Evolutionary conservation across 1,140 invertebrate genomes (phyloP).

Genomic region (Drosophila ananassae): DNA sequence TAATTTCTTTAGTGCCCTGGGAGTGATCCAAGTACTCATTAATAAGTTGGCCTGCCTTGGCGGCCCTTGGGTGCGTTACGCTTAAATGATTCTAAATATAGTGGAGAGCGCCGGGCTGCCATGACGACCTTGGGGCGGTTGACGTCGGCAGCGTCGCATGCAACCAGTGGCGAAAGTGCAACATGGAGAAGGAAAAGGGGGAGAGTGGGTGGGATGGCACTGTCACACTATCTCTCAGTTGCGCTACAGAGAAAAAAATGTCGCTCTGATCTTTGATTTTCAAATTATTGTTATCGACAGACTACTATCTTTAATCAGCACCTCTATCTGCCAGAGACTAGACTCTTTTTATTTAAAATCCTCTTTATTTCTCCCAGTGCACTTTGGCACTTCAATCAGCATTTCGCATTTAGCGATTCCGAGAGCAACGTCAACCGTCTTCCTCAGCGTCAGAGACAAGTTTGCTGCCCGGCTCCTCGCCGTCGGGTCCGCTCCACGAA

Average conservation of each 20-base stretch:
- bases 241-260: not conserved
- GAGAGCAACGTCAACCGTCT: slow-evolving; percentile 64
- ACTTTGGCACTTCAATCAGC: slow-evolving; percentile 23
- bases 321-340: too few species aligned
- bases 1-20: slow-evolving; percentile 13
- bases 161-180: slow-evolving; percentile 73
- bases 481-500: not conserved
- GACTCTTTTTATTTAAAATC: not conserved
- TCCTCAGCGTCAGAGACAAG: slow-evolving; percentile 44
- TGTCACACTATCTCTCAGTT: slow-evolving; percentile 1
- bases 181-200: slow-evolving; percentile 18
- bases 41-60: slow-evolving; percentile 32
- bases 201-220: slow-evolving; percentile 3
- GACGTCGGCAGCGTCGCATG: slow-evolving; percentile 44
- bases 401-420: slow-evolving; percentile 31
- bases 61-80: slow-evolving; percentile 56
- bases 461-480: slow-evolving; percentile 36
- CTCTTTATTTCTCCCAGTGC: slow-evolving; percentile 2
- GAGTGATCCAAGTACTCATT: slow-evolving; percentile 16
- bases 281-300: not conserved
- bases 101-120: slow-evolving; percentile 39
- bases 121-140: slow-evolving; percentile 58
- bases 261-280: not conserved
- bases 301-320: too few species aligned
- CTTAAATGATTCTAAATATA: slow-evolving; percentile 76